These are phyloP conservation scores for Drosophila ironensis DNA, from an alignment of 1,140 invertebrate species.

Conservation along the genomic window DNA sequence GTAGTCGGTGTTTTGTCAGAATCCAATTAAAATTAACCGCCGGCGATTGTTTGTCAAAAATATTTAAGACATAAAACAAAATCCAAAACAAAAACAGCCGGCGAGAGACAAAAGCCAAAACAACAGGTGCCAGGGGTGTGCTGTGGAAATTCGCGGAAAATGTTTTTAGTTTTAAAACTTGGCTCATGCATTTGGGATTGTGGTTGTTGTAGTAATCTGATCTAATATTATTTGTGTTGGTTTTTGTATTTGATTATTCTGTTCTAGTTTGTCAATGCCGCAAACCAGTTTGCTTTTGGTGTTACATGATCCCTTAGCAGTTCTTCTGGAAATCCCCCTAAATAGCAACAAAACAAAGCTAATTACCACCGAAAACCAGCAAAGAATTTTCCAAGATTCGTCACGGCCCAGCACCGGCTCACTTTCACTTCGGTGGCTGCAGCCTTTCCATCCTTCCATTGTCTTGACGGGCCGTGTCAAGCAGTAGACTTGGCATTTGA, in stretches of 20 bases:
- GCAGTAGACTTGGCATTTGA: slow-evolving; percentile 30
- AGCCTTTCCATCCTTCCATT: slow-evolving; percentile 29
- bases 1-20: slow-evolving; percentile 52
- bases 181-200: not conserved
- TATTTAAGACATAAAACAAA: slow-evolving; percentile 51
- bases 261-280: not conserved
- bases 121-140: slow-evolving; percentile 6
- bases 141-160: slow-evolving; percentile 4
- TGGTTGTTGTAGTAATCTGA: not conserved
- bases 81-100: slow-evolving; percentile 10
- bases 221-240: not conserved
- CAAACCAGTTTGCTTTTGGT: no score
- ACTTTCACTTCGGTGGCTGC: slow-evolving; percentile 58
- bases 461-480: slow-evolving; percentile 23
- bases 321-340: not conserved
- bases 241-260: not conserved
- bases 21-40: slow-evolving; percentile 80
- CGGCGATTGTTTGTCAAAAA: slow-evolving; percentile 76
- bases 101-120: slow-evolving; percentile 6
- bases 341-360: slow-evolving; percentile 1
- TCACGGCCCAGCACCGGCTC: slow-evolving; percentile 4
- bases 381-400: slow-evolving; percentile 22
- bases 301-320: no score
- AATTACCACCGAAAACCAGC: slow-evolving; percentile 14
- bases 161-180: not conserved